Evolutionary conservation across 2,113 vertebrate species (phyloP).

Genomic region (Dunckerocampus dactyliophorus): DNA sequence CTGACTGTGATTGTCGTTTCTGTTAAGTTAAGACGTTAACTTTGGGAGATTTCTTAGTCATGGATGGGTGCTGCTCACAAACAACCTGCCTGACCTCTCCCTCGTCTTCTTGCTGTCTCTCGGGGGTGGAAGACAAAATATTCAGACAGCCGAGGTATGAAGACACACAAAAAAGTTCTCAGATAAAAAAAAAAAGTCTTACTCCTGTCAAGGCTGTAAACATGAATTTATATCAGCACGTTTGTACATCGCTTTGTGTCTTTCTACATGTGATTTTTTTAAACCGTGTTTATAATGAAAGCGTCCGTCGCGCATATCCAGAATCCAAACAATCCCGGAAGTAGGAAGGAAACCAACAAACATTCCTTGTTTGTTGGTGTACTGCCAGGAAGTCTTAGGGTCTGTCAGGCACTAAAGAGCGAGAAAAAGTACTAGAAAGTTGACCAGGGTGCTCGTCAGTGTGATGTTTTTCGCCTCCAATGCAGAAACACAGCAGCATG

Average conservation of each 20-base stretch:
- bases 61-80: conserved; percentile 8
- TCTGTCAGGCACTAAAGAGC: conserved; percentile 35
- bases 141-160: conserved; percentile 18
- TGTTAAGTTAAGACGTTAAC: neutral
- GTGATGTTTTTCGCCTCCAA: neutral
- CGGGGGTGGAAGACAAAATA: conserved; percentile 47
- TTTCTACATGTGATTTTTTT: conserved; percentile 5
- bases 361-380: conserved; percentile 40
- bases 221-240: conserved; percentile 61
- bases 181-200: neutral
- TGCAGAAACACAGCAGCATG: conserved; percentile 21
- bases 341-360: conserved; percentile 16
- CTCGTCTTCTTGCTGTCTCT: conserved; percentile 15
- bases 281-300: neutral
- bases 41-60: conserved; percentile 22
- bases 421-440: conserved; percentile 10
- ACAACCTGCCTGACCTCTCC: neutral
- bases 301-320: neutral
- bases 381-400: neutral
- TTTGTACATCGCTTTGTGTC: conserved; percentile 3
- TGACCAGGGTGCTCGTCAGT: neutral
- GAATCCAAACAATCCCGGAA: neutral
- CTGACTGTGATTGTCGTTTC: conserved; percentile 54
- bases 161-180: conserved; percentile 5
- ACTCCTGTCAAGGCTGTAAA: conserved; percentile 49